phyloP scores from a whole-genome alignment of 2,797 vertebrate genomes.

The Calcarius lapponicus region DNA sequence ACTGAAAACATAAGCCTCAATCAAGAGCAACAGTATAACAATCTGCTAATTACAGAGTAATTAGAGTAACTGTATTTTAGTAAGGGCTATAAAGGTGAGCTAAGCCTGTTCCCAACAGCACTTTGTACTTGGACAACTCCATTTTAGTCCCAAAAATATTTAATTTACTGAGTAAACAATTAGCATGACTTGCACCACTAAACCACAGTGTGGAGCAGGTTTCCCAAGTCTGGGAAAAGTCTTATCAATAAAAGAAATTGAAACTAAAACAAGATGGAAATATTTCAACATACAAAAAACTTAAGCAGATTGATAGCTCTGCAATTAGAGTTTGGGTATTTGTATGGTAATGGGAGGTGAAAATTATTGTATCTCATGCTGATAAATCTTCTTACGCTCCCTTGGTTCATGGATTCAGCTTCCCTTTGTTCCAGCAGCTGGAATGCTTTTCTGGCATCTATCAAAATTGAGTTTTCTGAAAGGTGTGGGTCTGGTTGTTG shows the following conservation, averaged over 20 bases:
- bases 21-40: background rate
- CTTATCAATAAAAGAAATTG: background rate
- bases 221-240: background rate
- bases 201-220: background rate
- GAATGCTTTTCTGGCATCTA: background rate
- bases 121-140: background rate
- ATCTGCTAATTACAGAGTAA: background rate
- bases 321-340: background rate
- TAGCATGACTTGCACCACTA: background rate
- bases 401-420: background rate
- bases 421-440: background rate
- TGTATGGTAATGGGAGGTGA: background rate
- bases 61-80: background rate
- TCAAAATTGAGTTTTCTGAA: background rate
- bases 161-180: background rate
- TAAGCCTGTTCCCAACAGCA: background rate
- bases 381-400: background rate
- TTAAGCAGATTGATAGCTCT: background rate
- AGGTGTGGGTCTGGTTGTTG: background rate
- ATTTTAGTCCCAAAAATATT: background rate
- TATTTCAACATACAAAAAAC: background rate
- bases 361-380: background rate
- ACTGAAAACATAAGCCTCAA: slow-evolving; percentile 50
- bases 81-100: background rate
- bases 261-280: background rate